Evolutionary conservation across 2,797 vertebrate species (phyloP).

Genomic region (Diglossa cyanea): DNA sequence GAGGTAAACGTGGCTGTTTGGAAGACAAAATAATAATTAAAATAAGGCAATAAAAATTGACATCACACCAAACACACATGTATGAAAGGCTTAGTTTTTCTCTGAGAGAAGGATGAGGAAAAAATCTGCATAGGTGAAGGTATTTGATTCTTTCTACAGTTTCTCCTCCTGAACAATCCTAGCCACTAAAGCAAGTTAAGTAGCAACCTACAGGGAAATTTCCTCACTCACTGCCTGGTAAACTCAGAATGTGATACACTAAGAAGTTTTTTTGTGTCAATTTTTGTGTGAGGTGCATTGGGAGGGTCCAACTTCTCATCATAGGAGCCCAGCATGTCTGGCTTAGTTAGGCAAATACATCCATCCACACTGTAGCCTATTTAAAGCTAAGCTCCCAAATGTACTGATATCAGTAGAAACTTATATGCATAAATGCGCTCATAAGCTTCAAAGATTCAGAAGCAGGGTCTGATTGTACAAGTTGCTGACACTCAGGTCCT

Average conservation of each 20-base stretch:
- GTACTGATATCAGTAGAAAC: neutral
- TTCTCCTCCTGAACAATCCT: neutral
- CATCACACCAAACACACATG: neutral
- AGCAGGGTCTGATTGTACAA: neutral
- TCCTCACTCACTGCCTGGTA: neutral
- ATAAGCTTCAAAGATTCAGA: neutral
- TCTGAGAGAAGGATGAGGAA: neutral
- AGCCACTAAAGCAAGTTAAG: neutral
- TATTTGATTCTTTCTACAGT: neutral
- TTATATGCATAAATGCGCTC: neutral
- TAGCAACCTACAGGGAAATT: neutral
- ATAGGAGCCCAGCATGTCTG: accelerated
- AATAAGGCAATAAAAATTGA: neutral
- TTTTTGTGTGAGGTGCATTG: neutral
- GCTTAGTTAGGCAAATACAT: neutral
- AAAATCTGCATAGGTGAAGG: neutral
- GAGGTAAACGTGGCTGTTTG: neutral
- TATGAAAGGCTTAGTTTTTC: neutral
- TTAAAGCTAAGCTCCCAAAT: neutral
- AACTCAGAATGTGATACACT: neutral
- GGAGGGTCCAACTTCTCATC: neutral
- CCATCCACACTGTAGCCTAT: neutral
- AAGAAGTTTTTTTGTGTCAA: neutral
- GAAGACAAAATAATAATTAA: neutral
- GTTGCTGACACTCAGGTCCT: neutral